Conservation (phyloP, 2,113 vertebrate genomes). For the Stictonetta naevosa region DNA sequence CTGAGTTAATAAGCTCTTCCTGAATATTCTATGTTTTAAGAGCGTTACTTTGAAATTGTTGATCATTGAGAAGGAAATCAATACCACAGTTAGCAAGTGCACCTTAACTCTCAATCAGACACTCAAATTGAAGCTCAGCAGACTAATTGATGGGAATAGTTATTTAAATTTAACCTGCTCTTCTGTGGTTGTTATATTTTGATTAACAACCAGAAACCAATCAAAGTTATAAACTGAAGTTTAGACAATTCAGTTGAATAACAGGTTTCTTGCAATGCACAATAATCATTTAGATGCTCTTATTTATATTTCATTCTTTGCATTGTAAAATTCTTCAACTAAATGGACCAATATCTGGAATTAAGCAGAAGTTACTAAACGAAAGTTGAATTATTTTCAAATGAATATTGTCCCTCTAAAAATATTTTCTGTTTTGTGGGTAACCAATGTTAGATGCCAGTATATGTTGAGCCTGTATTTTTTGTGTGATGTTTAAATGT, state of each 20-base stretch:
- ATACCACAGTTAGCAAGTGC: neutral
- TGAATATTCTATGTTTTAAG: slow-evolving; percentile 53
- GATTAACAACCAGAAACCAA: neutral
- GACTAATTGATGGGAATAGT: neutral
- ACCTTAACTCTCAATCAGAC: neutral
- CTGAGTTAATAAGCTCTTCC: slow-evolving; percentile 37
- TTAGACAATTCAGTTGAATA: neutral
- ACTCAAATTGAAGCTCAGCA: neutral
- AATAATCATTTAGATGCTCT: neutral
- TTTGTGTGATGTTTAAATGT: neutral
- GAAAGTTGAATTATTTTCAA: neutral
- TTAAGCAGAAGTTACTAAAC: neutral
- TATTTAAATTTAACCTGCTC: slow-evolving; percentile 27
- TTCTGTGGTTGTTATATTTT: slow-evolving; percentile 25
- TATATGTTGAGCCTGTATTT: neutral
- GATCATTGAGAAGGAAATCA: slow-evolving; percentile 33
- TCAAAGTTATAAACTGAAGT: neutral
- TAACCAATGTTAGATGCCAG: neutral
- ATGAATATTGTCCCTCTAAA: neutral
- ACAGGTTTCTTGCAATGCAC: neutral
- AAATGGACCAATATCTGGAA: neutral
- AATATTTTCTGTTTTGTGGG: neutral
- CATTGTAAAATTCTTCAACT: rapidly evolving
- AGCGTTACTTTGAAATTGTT: slow-evolving; percentile 22
- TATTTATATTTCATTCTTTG: slow-evolving; percentile 6